These are phyloP conservation scores for Anser brachyrhynchus DNA, from an alignment of 2,113 vertebrate genomes.

Conservation along the genomic window DNA sequence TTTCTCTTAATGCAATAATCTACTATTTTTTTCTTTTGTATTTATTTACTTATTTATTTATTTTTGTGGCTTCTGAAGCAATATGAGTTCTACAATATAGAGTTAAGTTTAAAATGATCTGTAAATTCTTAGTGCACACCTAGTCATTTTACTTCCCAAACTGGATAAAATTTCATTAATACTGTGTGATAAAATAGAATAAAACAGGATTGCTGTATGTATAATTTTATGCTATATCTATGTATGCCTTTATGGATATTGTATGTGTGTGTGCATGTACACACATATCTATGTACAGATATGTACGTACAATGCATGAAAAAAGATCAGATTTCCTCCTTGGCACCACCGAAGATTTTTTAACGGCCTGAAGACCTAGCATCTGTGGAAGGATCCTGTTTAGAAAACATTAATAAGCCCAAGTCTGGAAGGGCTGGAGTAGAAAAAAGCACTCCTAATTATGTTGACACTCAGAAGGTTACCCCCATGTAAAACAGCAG, in stretches of 20 bases:
- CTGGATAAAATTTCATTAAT: neutral
- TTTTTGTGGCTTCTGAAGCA: neutral
- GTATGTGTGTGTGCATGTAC: neutral
- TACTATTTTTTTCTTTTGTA: neutral
- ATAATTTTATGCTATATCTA: neutral
- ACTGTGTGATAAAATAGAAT: neutral
- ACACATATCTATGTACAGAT: neutral
- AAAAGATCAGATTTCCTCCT: neutral
- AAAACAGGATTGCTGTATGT: neutral
- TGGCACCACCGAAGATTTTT: neutral
- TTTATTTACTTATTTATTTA: too few relatives aligned
- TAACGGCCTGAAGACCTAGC: neutral
- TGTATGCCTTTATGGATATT: neutral
- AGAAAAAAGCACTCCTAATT: neutral
- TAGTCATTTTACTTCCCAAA: neutral
- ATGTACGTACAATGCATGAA: neutral
- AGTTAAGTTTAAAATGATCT: neutral
- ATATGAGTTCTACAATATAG: neutral
- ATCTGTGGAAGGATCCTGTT: neutral
- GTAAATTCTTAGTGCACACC: neutral
- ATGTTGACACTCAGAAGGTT: neutral
- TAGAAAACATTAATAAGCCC: neutral
- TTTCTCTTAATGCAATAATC: neutral
- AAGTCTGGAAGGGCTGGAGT: neutral
- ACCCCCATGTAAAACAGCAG: neutral